Conservation (phyloP, 2,113 vertebrate species). For the Panthera uncia region DNA sequence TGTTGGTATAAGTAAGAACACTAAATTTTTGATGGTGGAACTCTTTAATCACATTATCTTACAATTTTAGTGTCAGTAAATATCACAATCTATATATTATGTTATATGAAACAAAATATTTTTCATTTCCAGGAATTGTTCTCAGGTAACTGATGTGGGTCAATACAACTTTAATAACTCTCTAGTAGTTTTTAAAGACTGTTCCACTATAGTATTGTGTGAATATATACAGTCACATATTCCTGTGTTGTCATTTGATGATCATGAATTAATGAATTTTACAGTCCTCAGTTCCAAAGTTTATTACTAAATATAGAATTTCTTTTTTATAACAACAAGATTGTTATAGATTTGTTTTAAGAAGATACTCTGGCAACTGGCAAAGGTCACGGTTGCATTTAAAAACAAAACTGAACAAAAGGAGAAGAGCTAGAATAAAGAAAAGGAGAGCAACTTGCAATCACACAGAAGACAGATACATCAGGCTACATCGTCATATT, state of each 20-base stretch:
- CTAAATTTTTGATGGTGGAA: background rate
- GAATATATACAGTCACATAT: background rate
- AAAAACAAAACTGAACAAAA: constrained; percentile 51
- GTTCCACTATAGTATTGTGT: background rate
- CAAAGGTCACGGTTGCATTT: constrained; percentile 64
- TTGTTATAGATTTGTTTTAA: constrained; percentile 61
- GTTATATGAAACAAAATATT: background rate
- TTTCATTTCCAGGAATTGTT: background rate
- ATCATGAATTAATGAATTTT: constrained; percentile 61
- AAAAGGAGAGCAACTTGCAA: constrained; percentile 63
- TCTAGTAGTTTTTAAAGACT: background rate
- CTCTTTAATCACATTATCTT: background rate
- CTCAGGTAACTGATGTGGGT: background rate
- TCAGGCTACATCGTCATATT: constrained; percentile 71
- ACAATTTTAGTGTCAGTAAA: background rate
- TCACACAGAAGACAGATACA: constrained; percentile 68
- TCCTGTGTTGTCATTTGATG: constrained; percentile 46
- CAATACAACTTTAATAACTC: background rate
- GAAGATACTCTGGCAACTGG: constrained; percentile 34
- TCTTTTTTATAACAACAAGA: background rate
- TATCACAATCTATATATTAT: background rate
- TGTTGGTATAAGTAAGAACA: background rate
- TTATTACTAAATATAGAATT: constrained; percentile 50
- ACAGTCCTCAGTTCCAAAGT: constrained; percentile 29
- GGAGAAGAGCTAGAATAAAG: constrained; percentile 68